These are phyloP conservation scores for Plecotus auritus DNA, from an alignment of 2,113 vertebrate genomes.

Conservation along the genomic window DNA sequence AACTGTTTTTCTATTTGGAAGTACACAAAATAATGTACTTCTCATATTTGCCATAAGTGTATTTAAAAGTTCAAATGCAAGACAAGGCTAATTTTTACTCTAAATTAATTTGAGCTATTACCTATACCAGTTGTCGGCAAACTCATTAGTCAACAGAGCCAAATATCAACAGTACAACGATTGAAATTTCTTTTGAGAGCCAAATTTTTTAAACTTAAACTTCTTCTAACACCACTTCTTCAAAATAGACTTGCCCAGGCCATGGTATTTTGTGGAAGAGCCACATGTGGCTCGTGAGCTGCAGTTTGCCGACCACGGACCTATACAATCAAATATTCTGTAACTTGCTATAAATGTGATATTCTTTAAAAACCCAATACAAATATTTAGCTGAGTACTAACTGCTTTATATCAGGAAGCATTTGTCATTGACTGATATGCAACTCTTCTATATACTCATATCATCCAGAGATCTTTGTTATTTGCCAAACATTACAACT, in stretches of 20 bases:
- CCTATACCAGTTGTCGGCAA: neutral
- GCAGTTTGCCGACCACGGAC: neutral
- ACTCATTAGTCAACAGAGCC: no score
- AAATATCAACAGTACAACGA: no score
- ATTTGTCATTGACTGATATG: neutral
- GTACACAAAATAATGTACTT: neutral
- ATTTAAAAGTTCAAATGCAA: slow-evolving; percentile 1
- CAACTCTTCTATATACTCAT: neutral
- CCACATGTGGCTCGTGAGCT: no score
- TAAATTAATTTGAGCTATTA: slow-evolving; percentile 45
- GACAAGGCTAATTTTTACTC: neutral
- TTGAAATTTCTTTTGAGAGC: no score
- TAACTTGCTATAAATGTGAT: neutral
- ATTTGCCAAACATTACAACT: neutral
- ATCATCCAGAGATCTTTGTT: neutral
- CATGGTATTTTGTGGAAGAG: no score
- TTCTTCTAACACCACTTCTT: no score
- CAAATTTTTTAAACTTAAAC: no score
- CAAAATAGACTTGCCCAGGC: no score
- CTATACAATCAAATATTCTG: neutral
- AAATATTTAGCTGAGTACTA: slow-evolving; percentile 32
- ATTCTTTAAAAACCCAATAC: neutral
- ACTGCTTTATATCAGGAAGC: neutral
- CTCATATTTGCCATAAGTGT: neutral
- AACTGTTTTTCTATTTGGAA: neutral